Evolutionary conservation across 2,797 vertebrate genomes (phyloP).

Genomic region (Macrochelys suwanniensis): DNA sequence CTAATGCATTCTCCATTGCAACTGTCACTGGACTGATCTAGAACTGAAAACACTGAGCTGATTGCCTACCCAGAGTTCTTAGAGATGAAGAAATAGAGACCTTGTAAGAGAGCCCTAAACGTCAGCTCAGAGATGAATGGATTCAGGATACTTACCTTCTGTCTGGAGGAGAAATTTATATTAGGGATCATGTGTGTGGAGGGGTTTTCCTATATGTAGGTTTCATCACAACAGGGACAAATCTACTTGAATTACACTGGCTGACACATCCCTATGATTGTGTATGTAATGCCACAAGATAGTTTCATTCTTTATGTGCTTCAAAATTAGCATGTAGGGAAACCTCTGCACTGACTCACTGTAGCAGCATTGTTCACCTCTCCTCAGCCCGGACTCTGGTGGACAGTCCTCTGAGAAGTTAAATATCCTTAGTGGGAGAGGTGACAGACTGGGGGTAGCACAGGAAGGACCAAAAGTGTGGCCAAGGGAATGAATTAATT

Average conservation of each 20-base stretch:
- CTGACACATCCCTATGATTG: background rate
- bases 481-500: background rate
- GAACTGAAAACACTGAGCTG: background rate
- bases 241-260: conserved; percentile 26
- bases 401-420: background rate
- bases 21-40: background rate
- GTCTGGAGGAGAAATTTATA: background rate
- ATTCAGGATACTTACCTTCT: conserved; percentile 12
- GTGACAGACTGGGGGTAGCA: background rate
- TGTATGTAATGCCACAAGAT: conserved; percentile 31
- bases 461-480: background rate
- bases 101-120: background rate
- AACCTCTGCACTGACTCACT: background rate
- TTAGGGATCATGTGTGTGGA: background rate
- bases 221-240: conserved; percentile 28
- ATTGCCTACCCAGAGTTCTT: background rate
- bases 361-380: conserved; percentile 10
- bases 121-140: rapidly evolving
- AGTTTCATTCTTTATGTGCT: background rate
- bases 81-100: background rate
- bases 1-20: background rate
- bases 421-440: background rate
- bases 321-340: conserved; percentile 22
- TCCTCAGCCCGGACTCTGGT: background rate
- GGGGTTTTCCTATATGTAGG: background rate